Conservation (phyloP, 2,888 invertebrate species). For the Arenicola marina region DNA sequence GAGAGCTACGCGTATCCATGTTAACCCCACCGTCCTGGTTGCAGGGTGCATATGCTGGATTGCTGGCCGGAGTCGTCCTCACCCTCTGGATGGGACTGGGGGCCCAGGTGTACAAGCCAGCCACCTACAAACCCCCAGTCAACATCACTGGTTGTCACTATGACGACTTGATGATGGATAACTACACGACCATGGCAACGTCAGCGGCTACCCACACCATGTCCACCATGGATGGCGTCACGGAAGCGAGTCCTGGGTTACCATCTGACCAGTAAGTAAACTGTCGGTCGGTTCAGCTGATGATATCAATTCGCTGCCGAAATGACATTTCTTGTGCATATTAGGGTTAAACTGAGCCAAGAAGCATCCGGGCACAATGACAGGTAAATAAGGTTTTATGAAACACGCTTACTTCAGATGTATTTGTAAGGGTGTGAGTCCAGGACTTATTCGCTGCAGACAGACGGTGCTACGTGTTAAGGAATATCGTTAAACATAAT, state of each 20-base stretch:
- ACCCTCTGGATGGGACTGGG: slow-evolving; percentile 87
- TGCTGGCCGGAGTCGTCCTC: slow-evolving; percentile 70
- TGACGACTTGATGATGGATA: slow-evolving; percentile 2
- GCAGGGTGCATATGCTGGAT: slow-evolving; percentile 74
- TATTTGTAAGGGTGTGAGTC: too few species aligned
- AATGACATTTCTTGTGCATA: too few species aligned
- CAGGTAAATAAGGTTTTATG: too few species aligned
- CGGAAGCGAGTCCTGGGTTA: not conserved
- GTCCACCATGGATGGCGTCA: not conserved
- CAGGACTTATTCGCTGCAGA: too few species aligned
- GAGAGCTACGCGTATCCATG: too few species aligned
- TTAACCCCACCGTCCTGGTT: too few species aligned
- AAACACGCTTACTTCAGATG: too few species aligned
- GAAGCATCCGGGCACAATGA: too few species aligned
- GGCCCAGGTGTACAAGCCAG: slow-evolving; percentile 66
- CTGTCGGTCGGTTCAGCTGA: slow-evolving; percentile 20
- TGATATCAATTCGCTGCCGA: too few species aligned
- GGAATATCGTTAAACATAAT: too few species aligned
- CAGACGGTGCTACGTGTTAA: too few species aligned
- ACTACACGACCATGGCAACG: slow-evolving; percentile 8
- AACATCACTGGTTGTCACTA: not conserved
- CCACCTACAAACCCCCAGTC: slow-evolving; percentile 3
- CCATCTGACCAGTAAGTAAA: not conserved
- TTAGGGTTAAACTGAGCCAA: too few species aligned
- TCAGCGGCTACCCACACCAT: not conserved